A percentile compares a stretch with the other conserved stretches of the same genome.
Conservation (phyloP, 2,888 invertebrate genomes). For the Tipula vernalis region DNA sequence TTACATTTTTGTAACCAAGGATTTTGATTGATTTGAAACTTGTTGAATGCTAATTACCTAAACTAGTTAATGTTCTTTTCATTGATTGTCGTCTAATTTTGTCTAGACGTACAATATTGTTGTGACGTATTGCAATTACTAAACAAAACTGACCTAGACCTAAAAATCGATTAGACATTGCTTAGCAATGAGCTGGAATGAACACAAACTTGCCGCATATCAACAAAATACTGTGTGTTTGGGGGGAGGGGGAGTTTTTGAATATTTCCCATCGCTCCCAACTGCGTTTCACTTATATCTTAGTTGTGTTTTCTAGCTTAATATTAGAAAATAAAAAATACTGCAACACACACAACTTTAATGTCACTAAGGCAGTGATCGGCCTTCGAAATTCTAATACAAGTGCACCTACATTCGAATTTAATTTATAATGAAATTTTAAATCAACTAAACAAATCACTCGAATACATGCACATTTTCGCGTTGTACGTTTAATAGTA, state of each 20-base stretch:
- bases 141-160: background rate
- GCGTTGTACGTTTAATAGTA: background rate
- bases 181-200: background rate
- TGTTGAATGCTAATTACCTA: background rate
- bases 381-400: background rate
- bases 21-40: no score
- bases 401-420: background rate
- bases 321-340: background rate
- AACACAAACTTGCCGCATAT: background rate
- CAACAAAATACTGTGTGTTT: background rate
- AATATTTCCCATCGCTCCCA: background rate
- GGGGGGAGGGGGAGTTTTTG: background rate
- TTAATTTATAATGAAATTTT: background rate
- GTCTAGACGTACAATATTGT: background rate
- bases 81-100: background rate
- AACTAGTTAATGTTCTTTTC: background rate
- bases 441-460: background rate
- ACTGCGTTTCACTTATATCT: background rate
- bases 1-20: no score
- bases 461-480: background rate
- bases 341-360: background rate
- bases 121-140: background rate
- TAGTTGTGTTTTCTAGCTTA: background rate
- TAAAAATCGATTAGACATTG: background rate
- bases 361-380: background rate